These are phyloP conservation scores for Glaucidium brasilianum DNA, from an alignment of 2,113 vertebrate species.

Conservation along the genomic window DNA sequence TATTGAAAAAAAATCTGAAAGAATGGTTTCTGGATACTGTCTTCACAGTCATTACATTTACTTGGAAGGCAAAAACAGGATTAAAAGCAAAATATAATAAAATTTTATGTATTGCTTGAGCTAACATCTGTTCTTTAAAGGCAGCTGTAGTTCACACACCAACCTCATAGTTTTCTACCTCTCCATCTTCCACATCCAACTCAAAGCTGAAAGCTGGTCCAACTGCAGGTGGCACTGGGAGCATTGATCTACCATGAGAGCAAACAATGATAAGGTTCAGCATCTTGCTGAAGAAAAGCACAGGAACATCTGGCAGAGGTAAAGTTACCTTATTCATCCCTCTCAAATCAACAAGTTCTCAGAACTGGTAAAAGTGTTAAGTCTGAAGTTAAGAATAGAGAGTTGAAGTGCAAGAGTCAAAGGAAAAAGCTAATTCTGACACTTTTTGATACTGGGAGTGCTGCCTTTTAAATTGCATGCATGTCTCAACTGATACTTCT, in stretches of 20 bases:
- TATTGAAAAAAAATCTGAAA: background rate
- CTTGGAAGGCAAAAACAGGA: background rate
- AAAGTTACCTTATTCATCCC: background rate
- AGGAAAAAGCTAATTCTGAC: background rate
- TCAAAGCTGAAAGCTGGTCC: slow-evolving; percentile 94
- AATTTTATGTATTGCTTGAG: background rate
- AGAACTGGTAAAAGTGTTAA: background rate
- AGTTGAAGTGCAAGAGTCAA: background rate
- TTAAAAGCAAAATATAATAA: background rate
- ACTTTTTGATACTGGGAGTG: background rate
- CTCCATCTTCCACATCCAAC: slow-evolving; percentile 96
- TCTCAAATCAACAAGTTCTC: background rate
- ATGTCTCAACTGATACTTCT: background rate
- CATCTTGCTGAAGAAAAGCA: background rate
- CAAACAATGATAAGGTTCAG: background rate
- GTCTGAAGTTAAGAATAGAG: background rate
- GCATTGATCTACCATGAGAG: slow-evolving; percentile 85
- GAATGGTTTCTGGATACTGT: background rate
- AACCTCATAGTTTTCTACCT: slow-evolving; percentile 99
- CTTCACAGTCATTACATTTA: background rate
- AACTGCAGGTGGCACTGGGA: slow-evolving; percentile 92
- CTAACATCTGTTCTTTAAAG: background rate
- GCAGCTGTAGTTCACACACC: slow-evolving; percentile 40
- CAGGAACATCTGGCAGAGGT: background rate
- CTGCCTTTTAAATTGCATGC: background rate